Evolutionary conservation across 92 coral and sea anemone genomes (phyloP), one percentile per base, ranked within the genome.

Genomic region (Chrysogorgia sp.): DNA sequence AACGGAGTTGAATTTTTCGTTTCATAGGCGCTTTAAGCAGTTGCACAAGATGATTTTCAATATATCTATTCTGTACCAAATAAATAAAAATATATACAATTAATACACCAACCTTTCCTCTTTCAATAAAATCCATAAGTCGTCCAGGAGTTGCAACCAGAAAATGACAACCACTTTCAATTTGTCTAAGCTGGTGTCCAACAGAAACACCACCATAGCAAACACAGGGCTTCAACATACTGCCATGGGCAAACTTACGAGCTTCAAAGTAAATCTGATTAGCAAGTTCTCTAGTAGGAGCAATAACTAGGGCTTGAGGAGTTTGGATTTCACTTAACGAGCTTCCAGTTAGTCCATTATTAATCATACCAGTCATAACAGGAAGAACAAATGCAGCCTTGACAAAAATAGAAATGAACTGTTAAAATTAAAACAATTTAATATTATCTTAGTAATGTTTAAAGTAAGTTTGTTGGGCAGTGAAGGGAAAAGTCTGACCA

Each of bases 151-250:
- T 94, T 14, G 92, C 94, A 31, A 92, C 88, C 72, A 94, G 87
- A 63, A 94, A 82, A 53, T 94, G 98, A 49, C 97, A 94, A 15
- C 98, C 98, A 23, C 82, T 85, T 35, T 86, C 90, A 35, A 94
- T 59, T 22, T 68, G 79, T 15, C 79, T 77, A 33, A 87, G 43
- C 47, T 96, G 99, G 67, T 96, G 77, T 0, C 77, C 80, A 23
- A 96, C 99, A 67, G 87, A 87, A n/a, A 96, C 99, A 52, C 99
- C 99, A 10, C 99, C 99, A 70, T 96, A 96, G 76, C 96, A 92
- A 23, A 92, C 96, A 30, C 83, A 86, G 4, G 90, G 83, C 35
- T 71, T 74, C 24, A 96, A 66, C 37, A 94, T 92, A 32, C 97
- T 96, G 23, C 88, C 97, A 75, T 85, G 70, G 13, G 99, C 59